Evolutionary conservation across 2,113 vertebrate genomes (phyloP), one percentile per base, ranked within the genome.

Genomic region (Todiramphus chloris): DNA sequence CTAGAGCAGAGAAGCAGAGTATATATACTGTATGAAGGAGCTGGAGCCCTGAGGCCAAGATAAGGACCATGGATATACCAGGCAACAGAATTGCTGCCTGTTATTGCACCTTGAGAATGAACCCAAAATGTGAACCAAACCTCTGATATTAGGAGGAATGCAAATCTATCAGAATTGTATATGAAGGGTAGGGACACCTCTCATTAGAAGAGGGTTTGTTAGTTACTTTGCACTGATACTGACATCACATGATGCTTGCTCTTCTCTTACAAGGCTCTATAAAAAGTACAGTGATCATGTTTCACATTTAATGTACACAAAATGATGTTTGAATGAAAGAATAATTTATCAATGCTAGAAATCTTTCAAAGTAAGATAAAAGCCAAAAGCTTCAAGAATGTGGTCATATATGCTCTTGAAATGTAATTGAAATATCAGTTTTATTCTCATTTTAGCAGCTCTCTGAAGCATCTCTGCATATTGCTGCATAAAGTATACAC

Each of bases 391-490:
- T 63, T 95, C 14, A 78, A 90, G 46, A 93, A 53, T 28, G 0
- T 59, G 55, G 80, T 63, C 35, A 25, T 35, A 35, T 41, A 33
- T 43, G 78, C 77, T 67, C 35, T 79, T 75, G 74, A 92, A 95
- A 84, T 58, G 8, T 39, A 94, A 68, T 82, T 44, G 67, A 82
- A 89, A 44, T 74, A 66, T 30, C 37, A 30, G 7, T 63, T 95
- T 96, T 94, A 89, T 90, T 94, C 23, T 79, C 30, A 68, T 90
- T 96, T 95, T 91, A 77, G 18, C 27, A 89, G 19, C 67, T 91
- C 30, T 81, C 28, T n/a, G 83, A 88, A 78, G 27, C 25, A 64
- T 90, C 68, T 77, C 41, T 69, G 58, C 53, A 17, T 31, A 27
- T 69, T 83, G 63, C 28, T 91, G 72, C 15, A 55, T 53, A 72